Evolutionary conservation across 2,797 vertebrate genomes (phyloP).

Genomic region (Trematomus bernacchii): DNA sequence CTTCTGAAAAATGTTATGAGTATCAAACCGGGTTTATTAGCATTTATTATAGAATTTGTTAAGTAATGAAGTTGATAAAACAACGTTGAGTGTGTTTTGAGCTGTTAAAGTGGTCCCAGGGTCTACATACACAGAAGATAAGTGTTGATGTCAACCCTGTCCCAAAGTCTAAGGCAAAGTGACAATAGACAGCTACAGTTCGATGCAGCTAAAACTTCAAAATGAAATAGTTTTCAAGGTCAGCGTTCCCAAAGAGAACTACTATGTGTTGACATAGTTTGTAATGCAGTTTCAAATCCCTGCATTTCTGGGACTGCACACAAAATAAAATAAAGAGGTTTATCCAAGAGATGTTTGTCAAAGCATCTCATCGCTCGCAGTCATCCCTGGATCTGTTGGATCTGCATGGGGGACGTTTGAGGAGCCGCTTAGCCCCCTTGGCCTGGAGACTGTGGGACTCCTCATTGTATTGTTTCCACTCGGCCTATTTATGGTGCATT

Average conservation of each 20-base stretch:
- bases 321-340: constrained; percentile 56
- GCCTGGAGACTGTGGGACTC: constrained; percentile 78
- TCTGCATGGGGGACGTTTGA: constrained; percentile 69
- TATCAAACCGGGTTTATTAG: neutral
- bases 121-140: neutral
- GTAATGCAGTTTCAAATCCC: constrained; percentile 67
- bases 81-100: neutral
- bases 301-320: constrained; percentile 66
- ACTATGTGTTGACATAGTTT: constrained; percentile 57
- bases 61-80: neutral
- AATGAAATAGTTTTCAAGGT: constrained; percentile 78
- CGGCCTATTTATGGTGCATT: constrained; percentile 84
- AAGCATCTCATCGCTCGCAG: constrained; percentile 73
- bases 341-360: constrained; percentile 77
- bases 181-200: constrained; percentile 11
- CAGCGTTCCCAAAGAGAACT: constrained; percentile 61
- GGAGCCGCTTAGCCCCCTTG: constrained; percentile 65
- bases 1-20: neutral
- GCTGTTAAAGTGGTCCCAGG: neutral
- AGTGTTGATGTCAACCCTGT: constrained; percentile 10
- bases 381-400: constrained; percentile 75
- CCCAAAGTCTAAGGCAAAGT: constrained; percentile 21
- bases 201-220: constrained; percentile 22
- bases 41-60: neutral
- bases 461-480: constrained; percentile 80